Percentiles rank a stretch among this genome's conserved stretches.
Evolutionary conservation across 1,140 invertebrate genomes (phyloP).

Genomic region (Copidosoma floridanum): DNA sequence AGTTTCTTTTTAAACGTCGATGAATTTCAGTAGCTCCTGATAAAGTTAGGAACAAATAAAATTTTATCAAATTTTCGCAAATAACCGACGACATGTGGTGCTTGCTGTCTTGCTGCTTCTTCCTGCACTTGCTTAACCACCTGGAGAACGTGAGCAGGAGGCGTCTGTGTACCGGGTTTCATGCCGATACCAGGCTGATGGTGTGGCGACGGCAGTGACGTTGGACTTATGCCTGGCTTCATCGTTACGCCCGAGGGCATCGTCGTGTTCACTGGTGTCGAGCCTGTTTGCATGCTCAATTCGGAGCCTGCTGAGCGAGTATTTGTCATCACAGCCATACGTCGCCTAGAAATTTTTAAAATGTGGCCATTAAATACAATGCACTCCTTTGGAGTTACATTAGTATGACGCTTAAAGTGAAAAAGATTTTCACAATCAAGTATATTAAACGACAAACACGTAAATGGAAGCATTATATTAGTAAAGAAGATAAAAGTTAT

Average conservation of each 20-base stretch:
- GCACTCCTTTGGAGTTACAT: no score
- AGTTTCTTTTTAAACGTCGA: no score
- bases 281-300: slow-evolving; percentile 46
- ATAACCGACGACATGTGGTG: slow-evolving; percentile 71
- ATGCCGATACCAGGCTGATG: slow-evolving; percentile 67
- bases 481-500: no score
- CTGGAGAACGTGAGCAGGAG: slow-evolving; percentile 79
- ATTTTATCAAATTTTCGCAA: no score
- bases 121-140: slow-evolving; percentile 91
- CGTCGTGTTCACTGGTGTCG: slow-evolving; percentile 49
- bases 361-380: no score
- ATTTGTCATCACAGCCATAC: slow-evolving; percentile 93
- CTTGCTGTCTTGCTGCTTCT: slow-evolving; percentile 82
- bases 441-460: no score
- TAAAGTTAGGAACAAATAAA: no score
- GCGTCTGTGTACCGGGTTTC: slow-evolving; percentile 72
- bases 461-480: no score
- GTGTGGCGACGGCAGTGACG: slow-evolving; percentile 55
- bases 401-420: no score
- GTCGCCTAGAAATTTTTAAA: no score
- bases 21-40: no score
- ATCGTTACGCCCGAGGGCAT: slow-evolving; percentile 52
- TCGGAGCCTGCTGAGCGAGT: slow-evolving; percentile 61
- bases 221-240: slow-evolving; percentile 52
- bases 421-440: no score